A percentile compares a stretch with the other conserved stretches of the same genome.
Evolutionary conservation across 35 echinoderm and acorn worm species (phyloP).

Genomic region (Eucidaris tribuloides): DNA sequence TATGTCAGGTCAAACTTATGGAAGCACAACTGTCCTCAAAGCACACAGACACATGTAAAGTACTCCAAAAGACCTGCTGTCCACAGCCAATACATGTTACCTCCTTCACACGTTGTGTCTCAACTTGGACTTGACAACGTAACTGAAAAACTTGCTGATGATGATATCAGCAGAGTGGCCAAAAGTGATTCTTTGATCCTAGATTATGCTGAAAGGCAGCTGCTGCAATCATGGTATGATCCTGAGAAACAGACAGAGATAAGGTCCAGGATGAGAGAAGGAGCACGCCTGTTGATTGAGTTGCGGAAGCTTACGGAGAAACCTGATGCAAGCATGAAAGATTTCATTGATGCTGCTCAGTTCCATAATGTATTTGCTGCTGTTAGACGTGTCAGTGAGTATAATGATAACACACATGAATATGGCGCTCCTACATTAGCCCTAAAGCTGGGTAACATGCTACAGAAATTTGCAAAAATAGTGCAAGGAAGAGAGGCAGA

Average conservation of each 20-base stretch:
- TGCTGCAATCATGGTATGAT: constrained; percentile 9
- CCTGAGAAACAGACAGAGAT: constrained; percentile 26
- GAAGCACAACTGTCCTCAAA: constrained; percentile 43
- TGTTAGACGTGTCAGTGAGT: constrained; percentile 23
- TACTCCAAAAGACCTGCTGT: constrained; percentile 12
- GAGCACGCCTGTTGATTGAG: constrained; percentile 31
- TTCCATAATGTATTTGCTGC: constrained; percentile 46
- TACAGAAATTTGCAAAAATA: neutral
- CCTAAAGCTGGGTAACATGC: constrained; percentile 36
- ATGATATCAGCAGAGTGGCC: constrained; percentile 42
- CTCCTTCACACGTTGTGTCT: neutral
- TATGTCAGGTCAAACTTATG: constrained; percentile 23
- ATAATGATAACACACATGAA: constrained; percentile 21
- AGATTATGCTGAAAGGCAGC: constrained; percentile 13
- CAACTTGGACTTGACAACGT: neutral
- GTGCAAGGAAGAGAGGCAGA: neutral
- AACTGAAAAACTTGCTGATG: neutral
- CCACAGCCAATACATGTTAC: constrained; percentile 29
- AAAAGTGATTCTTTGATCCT: constrained; percentile 45
- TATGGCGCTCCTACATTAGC: constrained; percentile 36
- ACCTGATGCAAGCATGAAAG: constrained; percentile 35
- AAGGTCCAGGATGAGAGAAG: constrained; percentile 43
- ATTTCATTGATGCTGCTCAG: constrained; percentile 39
- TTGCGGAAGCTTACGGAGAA: constrained; percentile 23
- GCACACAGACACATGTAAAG: neutral